Evolutionary conservation across 2,888 invertebrate genomes (phyloP).

Genomic region (Oxytorus armatus): DNA sequence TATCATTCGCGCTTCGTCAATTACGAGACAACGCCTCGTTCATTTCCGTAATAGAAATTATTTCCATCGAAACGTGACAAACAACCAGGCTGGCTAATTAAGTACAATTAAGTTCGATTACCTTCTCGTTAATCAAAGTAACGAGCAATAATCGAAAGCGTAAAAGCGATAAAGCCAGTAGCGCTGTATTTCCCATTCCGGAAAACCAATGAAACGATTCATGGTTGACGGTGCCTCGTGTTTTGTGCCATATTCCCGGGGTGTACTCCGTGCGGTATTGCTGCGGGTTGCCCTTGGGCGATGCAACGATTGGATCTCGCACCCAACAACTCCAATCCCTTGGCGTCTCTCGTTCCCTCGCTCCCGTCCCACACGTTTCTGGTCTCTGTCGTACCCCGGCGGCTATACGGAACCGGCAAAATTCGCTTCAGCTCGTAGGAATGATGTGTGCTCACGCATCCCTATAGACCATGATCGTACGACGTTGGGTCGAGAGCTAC

Average conservation of each 20-base stretch:
- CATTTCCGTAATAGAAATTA: no score
- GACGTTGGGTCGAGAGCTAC: conserved; percentile 39
- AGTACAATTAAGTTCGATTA: no score
- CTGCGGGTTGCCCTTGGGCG: conserved; percentile 70
- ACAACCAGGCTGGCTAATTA: no score
- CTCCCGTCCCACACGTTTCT: conserved; percentile 59
- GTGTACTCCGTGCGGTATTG: conserved; percentile 31
- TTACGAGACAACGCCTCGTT: no score
- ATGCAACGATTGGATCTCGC: conserved; percentile 76
- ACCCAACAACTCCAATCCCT: conserved; percentile 64
- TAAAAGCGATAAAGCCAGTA: neutral
- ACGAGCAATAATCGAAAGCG: neutral
- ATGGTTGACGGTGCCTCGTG: conserved; percentile 73
- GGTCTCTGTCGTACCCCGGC: conserved; percentile 9
- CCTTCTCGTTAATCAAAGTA: neutral
- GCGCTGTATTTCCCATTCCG: conserved; percentile 13
- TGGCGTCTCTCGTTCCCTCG: conserved; percentile 59
- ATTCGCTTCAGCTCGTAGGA: conserved; percentile 10
- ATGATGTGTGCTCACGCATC: conserved; percentile 25
- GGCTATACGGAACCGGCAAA: neutral
- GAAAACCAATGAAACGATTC: conserved; percentile 76
- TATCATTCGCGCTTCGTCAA: no score
- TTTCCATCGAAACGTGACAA: no score
- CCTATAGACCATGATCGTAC: conserved; percentile 33
- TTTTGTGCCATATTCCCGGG: conserved; percentile 62